Conservation (phyloP, 2,113 vertebrate genomes). For the Proteles cristata region DNA sequence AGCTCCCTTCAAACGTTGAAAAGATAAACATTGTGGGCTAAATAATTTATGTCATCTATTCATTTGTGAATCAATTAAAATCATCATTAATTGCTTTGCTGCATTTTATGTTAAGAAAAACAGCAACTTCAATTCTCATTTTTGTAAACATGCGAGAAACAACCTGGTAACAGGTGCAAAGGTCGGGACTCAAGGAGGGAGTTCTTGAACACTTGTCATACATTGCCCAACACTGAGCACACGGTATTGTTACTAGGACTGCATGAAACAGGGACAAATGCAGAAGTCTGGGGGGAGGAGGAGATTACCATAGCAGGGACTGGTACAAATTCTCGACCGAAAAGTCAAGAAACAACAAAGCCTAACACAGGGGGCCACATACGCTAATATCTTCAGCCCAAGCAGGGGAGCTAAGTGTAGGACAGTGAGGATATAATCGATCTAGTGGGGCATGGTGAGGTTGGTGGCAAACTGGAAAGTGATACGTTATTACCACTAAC, state of each 20-base stretch:
- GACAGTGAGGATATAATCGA: not conserved
- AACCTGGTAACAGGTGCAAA: not conserved
- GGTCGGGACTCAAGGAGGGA: not conserved
- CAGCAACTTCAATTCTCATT: not conserved
- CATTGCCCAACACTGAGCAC: not conserved
- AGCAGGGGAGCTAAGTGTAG: not conserved
- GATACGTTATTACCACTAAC: not conserved
- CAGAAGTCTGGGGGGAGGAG: not conserved
- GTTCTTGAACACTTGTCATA: not conserved
- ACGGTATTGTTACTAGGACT: not conserved
- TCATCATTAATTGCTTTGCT: constrained; percentile 4
- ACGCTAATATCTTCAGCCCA: not conserved
- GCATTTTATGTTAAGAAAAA: constrained; percentile 56
- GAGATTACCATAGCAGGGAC: not conserved
- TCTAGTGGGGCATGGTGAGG: not conserved
- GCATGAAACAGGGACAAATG: not conserved
- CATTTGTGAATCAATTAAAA: constrained; percentile 63
- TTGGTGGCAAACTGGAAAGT: not conserved
- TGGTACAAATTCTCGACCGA: not conserved
- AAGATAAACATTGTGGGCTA: constrained; percentile 50
- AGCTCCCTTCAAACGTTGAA: constrained; percentile 42
- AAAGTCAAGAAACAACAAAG: constrained; percentile 12
- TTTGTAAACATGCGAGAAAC: not conserved
- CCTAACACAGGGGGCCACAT: not conserved
- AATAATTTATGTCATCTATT: constrained; percentile 60